These are phyloP conservation scores for Ibycter americanus DNA, from an alignment of 2,797 vertebrate genomes.

Conservation along the genomic window DNA sequence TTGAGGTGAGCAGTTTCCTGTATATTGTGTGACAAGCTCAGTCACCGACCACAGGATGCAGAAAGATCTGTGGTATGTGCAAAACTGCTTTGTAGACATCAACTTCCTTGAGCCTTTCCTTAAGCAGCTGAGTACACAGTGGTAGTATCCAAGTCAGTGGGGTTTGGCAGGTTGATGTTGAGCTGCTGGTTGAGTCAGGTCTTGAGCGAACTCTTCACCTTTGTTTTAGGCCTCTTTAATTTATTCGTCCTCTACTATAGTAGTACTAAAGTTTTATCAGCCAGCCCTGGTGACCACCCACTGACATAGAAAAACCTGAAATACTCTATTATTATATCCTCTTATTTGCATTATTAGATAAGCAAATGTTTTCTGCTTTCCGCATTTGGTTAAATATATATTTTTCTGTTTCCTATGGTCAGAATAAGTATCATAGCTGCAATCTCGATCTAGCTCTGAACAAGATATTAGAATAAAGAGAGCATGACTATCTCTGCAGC, in stretches of 20 bases:
- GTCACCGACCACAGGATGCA: background rate
- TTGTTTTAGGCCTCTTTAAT: background rate
- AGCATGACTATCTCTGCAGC: background rate
- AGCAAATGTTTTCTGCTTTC: background rate
- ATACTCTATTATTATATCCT: background rate
- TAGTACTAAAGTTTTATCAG: background rate
- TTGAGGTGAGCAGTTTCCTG: background rate
- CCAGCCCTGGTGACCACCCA: background rate
- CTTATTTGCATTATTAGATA: background rate
- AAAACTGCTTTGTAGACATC: background rate
- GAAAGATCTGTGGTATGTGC: background rate
- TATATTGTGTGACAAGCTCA: background rate
- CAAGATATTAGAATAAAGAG: background rate
- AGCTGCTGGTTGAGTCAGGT: background rate
- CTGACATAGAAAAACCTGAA: background rate
- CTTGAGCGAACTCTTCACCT: background rate
- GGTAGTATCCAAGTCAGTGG: background rate
- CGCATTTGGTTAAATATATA: background rate
- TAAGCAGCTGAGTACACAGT: background rate
- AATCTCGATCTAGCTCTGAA: background rate
- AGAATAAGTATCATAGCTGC: background rate
- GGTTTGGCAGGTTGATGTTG: background rate
- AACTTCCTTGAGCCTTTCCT: background rate
- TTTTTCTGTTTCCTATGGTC: background rate
- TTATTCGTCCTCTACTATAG: background rate